Evolutionary conservation across 2,113 vertebrate species (phyloP), one percentile per base, ranked within the genome.

Genomic region (Eurypyga helias): DNA sequence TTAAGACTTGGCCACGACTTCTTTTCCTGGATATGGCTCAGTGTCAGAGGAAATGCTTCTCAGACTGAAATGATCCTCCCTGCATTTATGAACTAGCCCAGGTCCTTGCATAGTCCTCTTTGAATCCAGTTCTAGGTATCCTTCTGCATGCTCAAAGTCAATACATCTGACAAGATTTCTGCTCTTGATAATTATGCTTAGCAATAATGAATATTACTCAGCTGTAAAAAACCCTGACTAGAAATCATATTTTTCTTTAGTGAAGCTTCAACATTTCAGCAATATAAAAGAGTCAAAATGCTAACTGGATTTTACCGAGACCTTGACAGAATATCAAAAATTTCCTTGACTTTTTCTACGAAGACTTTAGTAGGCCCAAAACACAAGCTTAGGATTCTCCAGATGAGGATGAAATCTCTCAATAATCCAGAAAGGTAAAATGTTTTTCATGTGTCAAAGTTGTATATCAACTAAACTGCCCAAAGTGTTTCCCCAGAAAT

Each of bases 261-360:
- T 41, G 98, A 99, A 84, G 97, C 95, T 52, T 94, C 98, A 14
- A 97, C 97, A n/a, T 98, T 99, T 83, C 98, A 99, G 83, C 98
- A 98, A 86, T 99, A 99, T 92, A 99, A 98, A 14, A 98, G 98
- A 92, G 98, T 98, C 2, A 98, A 98, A 45, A 97, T 99, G 70
- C 96, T 99, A 67, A 98, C 98, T 25, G 98, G 98, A 98, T 99
- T 99, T 66, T 96, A 98, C 9, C 95, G 54, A 33, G 99, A 99
- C 67, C 80, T 98, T 90, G 96, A 97, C 25, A 97, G 96, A 46
- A 91, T 99, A 90, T 97, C 98, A 70, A 99, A 98, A 97, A 98
- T 99, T 93, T 98, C 98, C 17, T 86, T 99, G 48, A 98, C 98
- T 21, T 99, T 99, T 95, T 97, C 95, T 90, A 99, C 98, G 0